Evolutionary conservation across 2,888 invertebrate species (phyloP).

Genomic region (Agrilus mali): DNA sequence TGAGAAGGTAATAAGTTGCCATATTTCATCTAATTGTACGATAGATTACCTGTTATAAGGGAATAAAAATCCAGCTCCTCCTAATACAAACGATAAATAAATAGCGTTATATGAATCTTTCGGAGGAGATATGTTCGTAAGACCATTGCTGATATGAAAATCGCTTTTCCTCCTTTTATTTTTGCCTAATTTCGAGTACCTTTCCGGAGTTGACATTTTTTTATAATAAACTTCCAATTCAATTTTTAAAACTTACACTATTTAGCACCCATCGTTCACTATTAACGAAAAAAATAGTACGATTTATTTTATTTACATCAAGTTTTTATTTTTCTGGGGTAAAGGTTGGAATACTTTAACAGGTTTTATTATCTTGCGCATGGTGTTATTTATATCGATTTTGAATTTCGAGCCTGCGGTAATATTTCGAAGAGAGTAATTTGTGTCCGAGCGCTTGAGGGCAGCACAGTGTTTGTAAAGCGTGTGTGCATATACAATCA

Average conservation of each 20-base stretch:
- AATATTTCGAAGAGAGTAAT: background rate
- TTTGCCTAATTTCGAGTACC: constrained; percentile 29
- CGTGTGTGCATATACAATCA: background rate
- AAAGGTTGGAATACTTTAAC: background rate
- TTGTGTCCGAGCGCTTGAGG: background rate
- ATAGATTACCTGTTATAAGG: constrained; percentile 77
- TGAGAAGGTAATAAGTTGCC: background rate
- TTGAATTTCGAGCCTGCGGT: constrained; percentile 16
- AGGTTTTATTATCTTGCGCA: constrained; percentile 5
- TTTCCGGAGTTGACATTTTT: constrained; percentile 14
- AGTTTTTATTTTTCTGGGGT: background rate
- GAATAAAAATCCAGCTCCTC: constrained; percentile 79
- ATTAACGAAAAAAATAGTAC: background rate
- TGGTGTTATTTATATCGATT: constrained; percentile 15
- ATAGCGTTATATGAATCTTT: constrained; percentile 58
- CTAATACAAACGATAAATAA: constrained; percentile 64
- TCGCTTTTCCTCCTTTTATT: constrained; percentile 20
- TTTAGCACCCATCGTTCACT: constrained; percentile 1
- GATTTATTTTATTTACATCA: background rate
- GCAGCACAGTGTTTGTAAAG: no score
- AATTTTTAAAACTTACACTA: background rate
- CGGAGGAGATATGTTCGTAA: constrained; percentile 51
- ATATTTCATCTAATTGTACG: background rate
- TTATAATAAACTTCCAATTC: background rate
- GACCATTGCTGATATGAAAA: constrained; percentile 33